Conservation (phyloP, 2,797 vertebrate genomes). For the Liasis olivaceus region DNA sequence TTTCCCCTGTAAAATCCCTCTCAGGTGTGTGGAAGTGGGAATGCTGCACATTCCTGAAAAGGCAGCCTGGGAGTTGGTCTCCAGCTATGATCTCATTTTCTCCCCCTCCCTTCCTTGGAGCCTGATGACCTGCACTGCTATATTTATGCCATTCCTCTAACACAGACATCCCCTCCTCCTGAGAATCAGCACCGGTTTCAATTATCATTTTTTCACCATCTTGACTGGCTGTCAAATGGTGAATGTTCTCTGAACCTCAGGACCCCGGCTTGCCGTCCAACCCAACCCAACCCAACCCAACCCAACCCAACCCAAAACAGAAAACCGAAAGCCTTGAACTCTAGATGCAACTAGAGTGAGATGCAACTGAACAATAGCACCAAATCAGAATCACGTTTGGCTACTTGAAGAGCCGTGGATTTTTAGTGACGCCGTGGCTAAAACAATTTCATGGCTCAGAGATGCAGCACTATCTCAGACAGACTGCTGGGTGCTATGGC, state of each 20-base stretch:
- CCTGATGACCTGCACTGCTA: neutral
- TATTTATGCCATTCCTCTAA: neutral
- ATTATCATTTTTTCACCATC: neutral
- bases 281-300: neutral
- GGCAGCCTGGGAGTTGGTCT: accelerated
- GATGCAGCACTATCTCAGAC: neutral
- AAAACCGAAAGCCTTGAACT: neutral
- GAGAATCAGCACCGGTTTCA: neutral
- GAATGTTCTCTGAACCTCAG: neutral
- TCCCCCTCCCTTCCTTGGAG: neutral
- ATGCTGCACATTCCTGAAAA: neutral
- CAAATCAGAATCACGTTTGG: neutral
- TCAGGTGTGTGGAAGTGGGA: accelerated
- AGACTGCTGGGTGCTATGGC: neutral
- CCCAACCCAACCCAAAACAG: neutral
- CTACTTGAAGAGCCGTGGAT: neutral
- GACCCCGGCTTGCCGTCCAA: neutral
- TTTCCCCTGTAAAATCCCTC: accelerated
- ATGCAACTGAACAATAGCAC: neutral
- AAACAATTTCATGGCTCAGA: neutral
- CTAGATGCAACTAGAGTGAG: too few species aligned
- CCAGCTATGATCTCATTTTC: neutral
- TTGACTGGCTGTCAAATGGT: too few species aligned
- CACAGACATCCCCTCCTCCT: neutral
- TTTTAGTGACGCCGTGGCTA: neutral